Conservation (phyloP, 1,140 invertebrate genomes). For the Uloborus diversus region DNA sequence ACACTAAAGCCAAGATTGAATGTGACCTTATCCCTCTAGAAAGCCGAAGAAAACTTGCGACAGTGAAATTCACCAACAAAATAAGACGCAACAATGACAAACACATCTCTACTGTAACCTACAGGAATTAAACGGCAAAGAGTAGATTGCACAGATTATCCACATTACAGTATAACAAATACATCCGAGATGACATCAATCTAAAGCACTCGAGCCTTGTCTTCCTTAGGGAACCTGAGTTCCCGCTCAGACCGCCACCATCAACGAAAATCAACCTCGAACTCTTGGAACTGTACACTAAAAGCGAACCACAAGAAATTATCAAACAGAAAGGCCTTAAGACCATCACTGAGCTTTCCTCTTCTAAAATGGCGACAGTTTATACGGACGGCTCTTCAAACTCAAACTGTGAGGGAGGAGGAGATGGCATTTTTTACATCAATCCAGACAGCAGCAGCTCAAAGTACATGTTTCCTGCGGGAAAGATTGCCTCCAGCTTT, state of each 20-base stretch:
- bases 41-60: neutral
- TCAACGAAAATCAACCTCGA: neutral
- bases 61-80: neutral
- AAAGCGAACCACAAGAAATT: neutral
- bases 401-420: neutral
- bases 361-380: neutral
- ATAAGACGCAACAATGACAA: neutral
- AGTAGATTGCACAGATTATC: neutral
- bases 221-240: neutral
- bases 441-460: neutral
- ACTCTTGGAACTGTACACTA: no score
- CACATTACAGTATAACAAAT: constrained; percentile 4
- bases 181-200: neutral
- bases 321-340: neutral
- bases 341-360: neutral
- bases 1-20: neutral
- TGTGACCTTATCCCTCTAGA: neutral
- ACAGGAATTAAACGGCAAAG: neutral
- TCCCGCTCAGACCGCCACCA: neutral
- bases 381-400: constrained; percentile 4
- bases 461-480: neutral
- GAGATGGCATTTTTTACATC: neutral
- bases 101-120: neutral
- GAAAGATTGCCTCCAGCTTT: neutral
- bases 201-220: neutral